Evolutionary conservation across 2,797 vertebrate genomes (phyloP).

Genomic region (Eupleurogrammus muticus): DNA sequence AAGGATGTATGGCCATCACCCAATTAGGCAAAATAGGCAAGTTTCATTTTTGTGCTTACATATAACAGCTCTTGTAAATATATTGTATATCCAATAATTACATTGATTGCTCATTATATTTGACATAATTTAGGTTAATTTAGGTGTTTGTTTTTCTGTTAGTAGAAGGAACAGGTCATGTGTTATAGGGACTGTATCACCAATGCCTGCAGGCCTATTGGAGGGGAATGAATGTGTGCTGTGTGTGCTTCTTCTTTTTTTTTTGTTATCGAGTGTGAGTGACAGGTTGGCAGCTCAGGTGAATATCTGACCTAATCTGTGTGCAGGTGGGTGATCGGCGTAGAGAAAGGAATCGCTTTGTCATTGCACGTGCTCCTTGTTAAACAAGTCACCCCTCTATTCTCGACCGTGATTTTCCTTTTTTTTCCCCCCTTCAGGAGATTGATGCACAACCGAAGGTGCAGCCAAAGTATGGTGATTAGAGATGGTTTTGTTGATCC

Average conservation of each 20-base stretch:
- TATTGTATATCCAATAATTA: background rate
- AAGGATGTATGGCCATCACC: background rate
- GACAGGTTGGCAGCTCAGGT: constrained; percentile 82
- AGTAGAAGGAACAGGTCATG: constrained; percentile 27
- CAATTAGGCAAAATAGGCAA: constrained; percentile 5
- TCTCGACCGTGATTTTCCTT: constrained; percentile 56
- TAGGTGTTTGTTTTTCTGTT: constrained; percentile 24
- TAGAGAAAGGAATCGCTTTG: constrained; percentile 80
- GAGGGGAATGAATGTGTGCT: constrained; percentile 72
- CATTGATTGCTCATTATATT: background rate
- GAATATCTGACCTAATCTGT: constrained; percentile 84
- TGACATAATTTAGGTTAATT: constrained; percentile 1
- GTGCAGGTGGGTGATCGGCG: constrained; percentile 80
- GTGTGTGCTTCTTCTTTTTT: constrained; percentile 56
- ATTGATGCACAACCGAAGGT: constrained; percentile 72
- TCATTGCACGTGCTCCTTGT: constrained; percentile 84
- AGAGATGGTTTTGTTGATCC: constrained; percentile 84
- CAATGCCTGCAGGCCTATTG: constrained; percentile 24
- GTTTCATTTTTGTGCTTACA: background rate
- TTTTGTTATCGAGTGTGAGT: constrained; percentile 67
- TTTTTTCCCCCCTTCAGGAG: constrained; percentile 42
- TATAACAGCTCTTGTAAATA: constrained; percentile 10
- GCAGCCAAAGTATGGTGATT: constrained; percentile 79
- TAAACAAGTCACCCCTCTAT: constrained; percentile 81
- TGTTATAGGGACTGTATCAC: constrained; percentile 54